phyloP scores from a whole-genome alignment of 2,797 vertebrate species.

The Hyperoplus lanceolatus region DNA sequence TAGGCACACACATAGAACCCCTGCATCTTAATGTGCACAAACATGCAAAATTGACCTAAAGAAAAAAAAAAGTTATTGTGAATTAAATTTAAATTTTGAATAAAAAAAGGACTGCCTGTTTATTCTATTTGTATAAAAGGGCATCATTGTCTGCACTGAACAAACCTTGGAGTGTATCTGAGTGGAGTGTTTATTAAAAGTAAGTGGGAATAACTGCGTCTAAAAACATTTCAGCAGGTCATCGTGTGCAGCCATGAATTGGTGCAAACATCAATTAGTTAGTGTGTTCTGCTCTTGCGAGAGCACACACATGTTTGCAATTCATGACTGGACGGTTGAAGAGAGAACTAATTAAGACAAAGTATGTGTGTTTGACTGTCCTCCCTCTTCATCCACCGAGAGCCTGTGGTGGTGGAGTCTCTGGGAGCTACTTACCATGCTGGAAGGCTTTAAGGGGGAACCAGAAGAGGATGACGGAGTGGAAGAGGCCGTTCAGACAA shows the following conservation, averaged over 20 bases:
- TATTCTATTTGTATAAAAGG: constrained; percentile 4
- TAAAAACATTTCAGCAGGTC: constrained; percentile 35
- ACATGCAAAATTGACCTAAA: constrained; percentile 28
- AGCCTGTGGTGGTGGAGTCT: constrained; percentile 52
- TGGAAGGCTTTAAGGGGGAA: constrained; percentile 98
- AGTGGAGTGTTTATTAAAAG: constrained; percentile 23
- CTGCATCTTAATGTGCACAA: constrained; percentile 45
- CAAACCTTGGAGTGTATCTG: background rate
- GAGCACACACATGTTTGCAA: constrained; percentile 78
- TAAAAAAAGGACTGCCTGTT: background rate
- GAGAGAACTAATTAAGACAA: constrained; percentile 81
- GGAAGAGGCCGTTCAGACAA: constrained; percentile 99
- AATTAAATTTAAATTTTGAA: constrained; percentile 4
- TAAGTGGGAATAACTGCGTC: constrained; percentile 25
- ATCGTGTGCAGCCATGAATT: constrained; percentile 11
- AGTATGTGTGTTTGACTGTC: constrained; percentile 76
- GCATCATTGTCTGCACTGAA: background rate
- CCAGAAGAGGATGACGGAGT: constrained; percentile 99
- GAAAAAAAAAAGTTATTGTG: constrained; percentile 19
- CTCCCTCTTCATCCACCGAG: constrained; percentile 61
- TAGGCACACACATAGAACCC: constrained; percentile 23
- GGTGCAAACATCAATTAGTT: constrained; percentile 41
- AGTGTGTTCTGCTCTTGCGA: constrained; percentile 40
- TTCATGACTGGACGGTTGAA: constrained; percentile 69
- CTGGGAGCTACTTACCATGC: constrained; percentile 92